Base-by-base conservation (phyloP, 2,113 vertebrate species). In the Condylura cristata region DNA sequence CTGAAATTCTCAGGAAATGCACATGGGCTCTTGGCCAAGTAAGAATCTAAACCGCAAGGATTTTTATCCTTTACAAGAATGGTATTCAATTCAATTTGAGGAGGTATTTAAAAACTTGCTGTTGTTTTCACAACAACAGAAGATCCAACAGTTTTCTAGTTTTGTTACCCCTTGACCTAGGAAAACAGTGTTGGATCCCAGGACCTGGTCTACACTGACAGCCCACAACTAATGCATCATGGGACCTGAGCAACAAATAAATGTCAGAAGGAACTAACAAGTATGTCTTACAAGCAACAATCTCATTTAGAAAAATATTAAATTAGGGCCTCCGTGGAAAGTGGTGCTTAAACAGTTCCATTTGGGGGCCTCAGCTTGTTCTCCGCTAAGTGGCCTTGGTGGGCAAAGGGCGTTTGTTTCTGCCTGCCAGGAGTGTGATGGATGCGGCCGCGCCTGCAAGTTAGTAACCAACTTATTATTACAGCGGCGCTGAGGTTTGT, bases 241-340 rank as follows among this genome's bases (percentile, higher is more conserved):
- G 81, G 88, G 34, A 58, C 93, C 60, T 30, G 71, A 65, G 53
- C 2, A 4, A 80, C 84, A 96, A 86, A 78, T 83, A 91, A 93
- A 92, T 82, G 92, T 95, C 96, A 97, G 88, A 82, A 90, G 68
- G 56, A 87, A 80, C 90, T 74, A 74, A 90, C 83, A 84, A 87
- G 93, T 84, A 68, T 5, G 92, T 46, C 66, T 92, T 96, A 94
- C 90, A 94, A 92, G 93, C 92, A 92, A 92, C 95, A 90, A 97
- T 97, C 92, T 96, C 87, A 94, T 95, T 96, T 92, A 79, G 85
- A 88, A 94, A 96, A 96, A 92, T 87, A 26, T 95, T 94, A 97
- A 96, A 83, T n/a, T 96, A 95, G 94, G 94, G 88, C 66, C 96
- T 86, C 72, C 96, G 91, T 74, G 72, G 93, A 92, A 90, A 94